These are phyloP conservation scores for Eupithecia centaureata DNA, from an alignment of 2,888 invertebrate genomes.

Conservation along the genomic window DNA sequence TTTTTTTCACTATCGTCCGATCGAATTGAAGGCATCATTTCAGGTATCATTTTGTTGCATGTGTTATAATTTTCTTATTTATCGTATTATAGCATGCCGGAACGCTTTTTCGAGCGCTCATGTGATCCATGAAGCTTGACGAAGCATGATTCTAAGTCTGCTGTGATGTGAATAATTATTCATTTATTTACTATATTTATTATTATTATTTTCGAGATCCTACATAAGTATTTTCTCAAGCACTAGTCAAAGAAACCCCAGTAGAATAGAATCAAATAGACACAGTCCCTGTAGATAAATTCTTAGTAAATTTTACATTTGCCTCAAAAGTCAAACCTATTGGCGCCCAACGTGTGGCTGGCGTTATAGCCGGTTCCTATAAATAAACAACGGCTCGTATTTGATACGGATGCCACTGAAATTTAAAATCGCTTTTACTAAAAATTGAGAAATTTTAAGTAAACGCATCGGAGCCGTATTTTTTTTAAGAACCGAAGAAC, in stretches of 20 bases:
- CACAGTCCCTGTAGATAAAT: not conserved
- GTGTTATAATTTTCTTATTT: slow-evolving; percentile 64
- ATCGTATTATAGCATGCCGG: slow-evolving; percentile 53
- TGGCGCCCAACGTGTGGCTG: slow-evolving; percentile 22
- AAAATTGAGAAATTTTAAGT: too few species aligned
- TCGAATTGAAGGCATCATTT: slow-evolving; percentile 68
- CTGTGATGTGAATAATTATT: not conserved
- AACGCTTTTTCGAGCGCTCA: slow-evolving; percentile 40
- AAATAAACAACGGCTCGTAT: not conserved
- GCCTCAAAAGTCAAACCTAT: slow-evolving; percentile 18
- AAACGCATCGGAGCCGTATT: too few species aligned
- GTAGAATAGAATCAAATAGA: not conserved
- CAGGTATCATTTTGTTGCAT: slow-evolving; percentile 73
- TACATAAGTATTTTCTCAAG: not conserved
- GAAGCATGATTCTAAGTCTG: slow-evolving; percentile 30
- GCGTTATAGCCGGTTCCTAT: not conserved
- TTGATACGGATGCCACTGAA: not conserved
- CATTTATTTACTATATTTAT: too few species aligned
- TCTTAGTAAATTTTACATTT: slow-evolving; percentile 1
- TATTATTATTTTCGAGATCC: slow-evolving; percentile 35
- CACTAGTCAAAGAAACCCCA: not conserved
- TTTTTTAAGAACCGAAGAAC: not conserved
- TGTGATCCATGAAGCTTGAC: slow-evolving; percentile 39
- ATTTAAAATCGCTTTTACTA: not conserved
- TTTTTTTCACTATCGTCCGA: slow-evolving; percentile 17